Base-by-base conservation (phyloP, 2,113 vertebrate genomes). In the Bambusicola thoracicus region DNA sequence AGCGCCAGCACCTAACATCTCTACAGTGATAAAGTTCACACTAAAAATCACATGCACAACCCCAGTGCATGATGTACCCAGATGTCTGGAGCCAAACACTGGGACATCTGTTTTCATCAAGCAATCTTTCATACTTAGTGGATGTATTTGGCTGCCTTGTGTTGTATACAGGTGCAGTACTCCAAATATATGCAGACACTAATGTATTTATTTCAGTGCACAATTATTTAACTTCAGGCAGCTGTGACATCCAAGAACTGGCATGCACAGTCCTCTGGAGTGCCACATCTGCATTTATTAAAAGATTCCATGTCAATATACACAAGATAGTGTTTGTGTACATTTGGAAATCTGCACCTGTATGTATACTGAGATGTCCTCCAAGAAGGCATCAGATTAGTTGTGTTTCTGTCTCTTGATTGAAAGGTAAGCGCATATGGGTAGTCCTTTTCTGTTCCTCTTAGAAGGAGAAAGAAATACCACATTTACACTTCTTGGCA, bases 171-270 rank as follows among this genome's bases (percentile, higher is more conserved):
- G 91, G 59, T 74, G 68, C 65, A 58, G 49, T 49, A 22, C 34
- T 92, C 66, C 72, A 87, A 68, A 87, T 27, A 38, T 11, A 25
- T n/a, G 72, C 75, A 83, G 78, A 74, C 51, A 24, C 17, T 27
- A 58, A 34, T 40, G 29, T 30, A 55, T 77, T 59, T 92, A 80
- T 80, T 85, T 69, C 67, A 80, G 1, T 38, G 59, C 34, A 81
- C 55, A 55, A 30, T 85, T 93, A 27, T 87, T 92, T 85, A 82
- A 70, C 58, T 73, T 84, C 84, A 85, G 59, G 59, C 84, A 92
- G 81, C 73, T 86, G 69, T 92, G 76, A 78, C 77, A 94, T 61
- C 75, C 34, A 67, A 86, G 88, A 81, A 10, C 38, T 84, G 86
- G 41, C 43, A 43, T 49, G 59, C 10, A 70, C 41, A 87, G 14